phyloP scores from a whole-genome alignment of 2,113 vertebrate species.

The Marmota flaviventris region DNA sequence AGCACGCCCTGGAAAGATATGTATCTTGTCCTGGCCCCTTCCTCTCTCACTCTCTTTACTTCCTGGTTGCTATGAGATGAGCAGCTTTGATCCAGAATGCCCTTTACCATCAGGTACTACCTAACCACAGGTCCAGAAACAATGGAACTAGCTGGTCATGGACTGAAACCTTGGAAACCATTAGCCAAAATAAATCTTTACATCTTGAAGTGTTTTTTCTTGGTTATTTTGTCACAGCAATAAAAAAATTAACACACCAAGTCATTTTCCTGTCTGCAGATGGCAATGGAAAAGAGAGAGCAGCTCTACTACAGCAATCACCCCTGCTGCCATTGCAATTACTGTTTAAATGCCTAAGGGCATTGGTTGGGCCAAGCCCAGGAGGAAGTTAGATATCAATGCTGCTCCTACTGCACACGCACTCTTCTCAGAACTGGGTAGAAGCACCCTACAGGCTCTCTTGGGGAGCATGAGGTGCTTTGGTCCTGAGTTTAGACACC shows the following conservation, averaged over 20 bases:
- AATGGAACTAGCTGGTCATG: not conserved
- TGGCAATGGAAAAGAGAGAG: not conserved
- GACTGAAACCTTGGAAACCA: not conserved
- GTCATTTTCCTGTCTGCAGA: not conserved
- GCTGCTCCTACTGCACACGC: accelerated
- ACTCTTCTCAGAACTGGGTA: not conserved
- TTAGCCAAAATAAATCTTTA: not conserved
- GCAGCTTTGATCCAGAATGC: not conserved
- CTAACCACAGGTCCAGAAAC: not conserved
- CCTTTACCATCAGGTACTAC: not conserved
- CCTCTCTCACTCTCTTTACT: not conserved
- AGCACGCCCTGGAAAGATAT: not conserved
- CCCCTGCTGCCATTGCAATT: not conserved
- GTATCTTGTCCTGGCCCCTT: not conserved
- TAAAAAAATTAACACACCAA: not conserved
- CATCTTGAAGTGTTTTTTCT: not conserved
- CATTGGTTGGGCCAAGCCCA: not conserved
- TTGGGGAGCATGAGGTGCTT: accelerated
- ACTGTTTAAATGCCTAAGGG: not conserved
- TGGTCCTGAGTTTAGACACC: not conserved
- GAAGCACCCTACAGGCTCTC: not conserved
- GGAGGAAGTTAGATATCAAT: no score
- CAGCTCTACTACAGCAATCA: accelerated
- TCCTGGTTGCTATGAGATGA: not conserved
- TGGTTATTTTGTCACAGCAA: not conserved